Evolutionary conservation across 2,888 invertebrate species (phyloP), one percentile per base, ranked within the genome.

Genomic region (Zygogramma bicolorata): DNA sequence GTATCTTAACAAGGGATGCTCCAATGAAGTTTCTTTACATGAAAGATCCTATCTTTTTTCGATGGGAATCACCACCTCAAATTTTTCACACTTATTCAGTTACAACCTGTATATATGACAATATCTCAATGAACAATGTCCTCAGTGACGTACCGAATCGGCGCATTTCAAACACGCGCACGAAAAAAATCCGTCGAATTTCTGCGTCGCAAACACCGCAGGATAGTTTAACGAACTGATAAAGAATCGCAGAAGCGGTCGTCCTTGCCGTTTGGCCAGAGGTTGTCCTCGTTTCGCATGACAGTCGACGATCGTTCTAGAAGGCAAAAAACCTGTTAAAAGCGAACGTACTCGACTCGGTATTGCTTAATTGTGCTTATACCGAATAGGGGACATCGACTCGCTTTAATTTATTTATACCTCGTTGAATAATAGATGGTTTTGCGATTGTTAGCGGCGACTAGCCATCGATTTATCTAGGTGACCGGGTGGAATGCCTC

Each of bases 241-340:
- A 60, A 68, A 65, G 65, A 69, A 61, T 61, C 49, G 57, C 15
- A 65, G 29, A 68, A 73, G 65, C 40, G 20, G 72, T 69, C 72
- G 72, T 68, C 72, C 72, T 73, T 73, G 72, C 65, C 46, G 25
- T 68, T 69, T 69, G 61, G 65, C 60, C 60, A 53, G 38, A 69
- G 65, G 53, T 62, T 71, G 72, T 68, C 69, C 72, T 69, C 72
- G 65, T 69, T 73, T 73, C 57, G 46, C 63, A 46, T 63, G 46
- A 63, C 40, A 62, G 49, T 63, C 29, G 29, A 29, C 46, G 63
- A 46, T 63, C 42, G 62, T 42, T 42, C 53, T 34, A 58, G 38
- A 60, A 61, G 61, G 31, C 62, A 58, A 69, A 69, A 62, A 69
- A 63, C 62, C 25, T 40, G 63, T 63, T 58, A 40, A 69, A 58